Percentiles rank a stretch among this genome's conserved stretches.
Conservation (phyloP, 2,797 vertebrate genomes). For the Petrocephalus schoutedeni region DNA sequence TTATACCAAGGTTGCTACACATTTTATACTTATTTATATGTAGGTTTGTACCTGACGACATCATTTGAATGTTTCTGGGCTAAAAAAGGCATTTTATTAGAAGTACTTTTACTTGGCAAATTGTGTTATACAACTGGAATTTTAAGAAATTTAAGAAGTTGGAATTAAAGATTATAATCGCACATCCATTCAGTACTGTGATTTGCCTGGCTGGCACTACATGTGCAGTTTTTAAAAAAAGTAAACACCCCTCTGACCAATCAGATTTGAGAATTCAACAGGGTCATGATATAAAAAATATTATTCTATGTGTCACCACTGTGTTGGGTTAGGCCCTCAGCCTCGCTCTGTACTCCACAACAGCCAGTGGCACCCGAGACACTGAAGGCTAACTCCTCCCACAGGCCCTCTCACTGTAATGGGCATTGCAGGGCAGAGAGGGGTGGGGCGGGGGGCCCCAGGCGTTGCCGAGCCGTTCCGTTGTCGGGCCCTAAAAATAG, state of each 20-base stretch:
- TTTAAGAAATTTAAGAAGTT: background rate
- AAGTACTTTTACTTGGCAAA: background rate
- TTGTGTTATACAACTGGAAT: background rate
- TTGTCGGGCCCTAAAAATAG: constrained; percentile 65
- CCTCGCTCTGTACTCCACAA: background rate
- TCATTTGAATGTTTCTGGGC: background rate
- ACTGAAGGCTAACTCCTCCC: constrained; percentile 28
- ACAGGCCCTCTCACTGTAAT: constrained; percentile 27
- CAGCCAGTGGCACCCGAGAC: background rate
- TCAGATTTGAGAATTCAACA: background rate
- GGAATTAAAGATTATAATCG: background rate
- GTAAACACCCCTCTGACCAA: background rate
- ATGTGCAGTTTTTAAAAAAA: background rate
- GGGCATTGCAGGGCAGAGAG: background rate
- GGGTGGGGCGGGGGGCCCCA: constrained; percentile 25
- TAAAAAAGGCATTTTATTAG: background rate
- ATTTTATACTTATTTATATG: too few species aligned
- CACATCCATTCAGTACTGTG: background rate
- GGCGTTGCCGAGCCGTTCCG: constrained; percentile 60
- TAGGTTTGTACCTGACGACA: background rate
- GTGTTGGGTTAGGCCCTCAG: background rate
- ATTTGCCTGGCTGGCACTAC: background rate
- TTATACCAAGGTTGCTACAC: background rate
- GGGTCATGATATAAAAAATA: background rate
- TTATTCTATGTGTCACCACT: background rate